These are phyloP conservation scores for Wasmannia auropunctata DNA, from an alignment of 1,140 invertebrate genomes.

Conservation along the genomic window DNA sequence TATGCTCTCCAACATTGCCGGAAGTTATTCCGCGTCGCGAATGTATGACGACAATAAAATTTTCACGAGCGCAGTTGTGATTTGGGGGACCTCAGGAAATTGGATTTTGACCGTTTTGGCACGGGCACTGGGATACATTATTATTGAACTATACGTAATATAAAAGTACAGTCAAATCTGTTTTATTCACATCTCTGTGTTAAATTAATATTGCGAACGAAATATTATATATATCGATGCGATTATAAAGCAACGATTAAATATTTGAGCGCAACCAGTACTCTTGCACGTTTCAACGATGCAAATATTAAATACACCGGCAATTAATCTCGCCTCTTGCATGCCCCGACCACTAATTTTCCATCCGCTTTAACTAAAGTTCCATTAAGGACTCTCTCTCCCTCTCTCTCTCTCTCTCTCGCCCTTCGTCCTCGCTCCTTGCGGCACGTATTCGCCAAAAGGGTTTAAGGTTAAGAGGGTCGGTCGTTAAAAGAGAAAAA, in stretches of 20 bases:
- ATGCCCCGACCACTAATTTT: slow-evolving; percentile 28
- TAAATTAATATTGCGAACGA: not conserved
- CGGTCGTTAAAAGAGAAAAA: slow-evolving; percentile 19
- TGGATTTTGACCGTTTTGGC: slow-evolving; percentile 7
- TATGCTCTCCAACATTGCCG: slow-evolving; percentile 21
- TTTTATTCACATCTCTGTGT: not conserved
- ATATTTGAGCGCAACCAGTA: not conserved
- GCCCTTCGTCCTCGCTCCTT: slow-evolving; percentile 33
- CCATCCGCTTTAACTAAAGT: slow-evolving; percentile 53
- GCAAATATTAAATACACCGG: slow-evolving; percentile 32
- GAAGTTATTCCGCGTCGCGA: slow-evolving; percentile 41
- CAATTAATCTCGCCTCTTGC: slow-evolving; percentile 43
- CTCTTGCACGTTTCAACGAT: not conserved
- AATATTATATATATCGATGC: not conserved
- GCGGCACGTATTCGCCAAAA: slow-evolving; percentile 38
- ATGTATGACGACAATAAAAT: slow-evolving; percentile 37
- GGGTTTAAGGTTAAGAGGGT: slow-evolving; percentile 67
- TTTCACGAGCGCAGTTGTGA: not conserved
- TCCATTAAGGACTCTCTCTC: slow-evolving; percentile 17
- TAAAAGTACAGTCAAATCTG: not conserved
- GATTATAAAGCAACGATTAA: not conserved
- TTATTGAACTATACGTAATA: not conserved
- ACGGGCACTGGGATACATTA: not conserved
- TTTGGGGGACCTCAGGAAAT: not conserved
- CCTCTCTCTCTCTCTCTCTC: not conserved